Base-by-base conservation (phyloP, 2,113 vertebrate species). In the Aptenodytes patagonicus region DNA sequence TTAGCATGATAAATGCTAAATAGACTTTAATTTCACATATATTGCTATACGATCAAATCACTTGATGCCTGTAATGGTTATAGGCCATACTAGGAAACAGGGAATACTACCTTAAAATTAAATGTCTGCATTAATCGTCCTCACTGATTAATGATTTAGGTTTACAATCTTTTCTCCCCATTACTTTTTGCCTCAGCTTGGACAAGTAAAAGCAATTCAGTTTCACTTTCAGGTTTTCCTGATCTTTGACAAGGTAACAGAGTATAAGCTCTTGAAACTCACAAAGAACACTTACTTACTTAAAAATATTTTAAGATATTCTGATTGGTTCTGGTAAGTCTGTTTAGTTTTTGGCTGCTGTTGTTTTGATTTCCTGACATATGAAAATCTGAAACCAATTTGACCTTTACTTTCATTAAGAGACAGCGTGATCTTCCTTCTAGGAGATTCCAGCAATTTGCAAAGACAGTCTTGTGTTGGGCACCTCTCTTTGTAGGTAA, bases 401-500 rank as follows among this genome's bases (percentile, higher is more conserved):
- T 87, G 73, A 92, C 60, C 47, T 85, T 94, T 71, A 51, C 42
- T 83, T 76, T 28, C 61, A 83, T 54, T 34, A 54, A 89, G 44
- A 79, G 64, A 95, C 58, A 91, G 38, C 31, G n/a, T 12, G 18
- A 83, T 73, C 47, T 66, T 95, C n/a, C 58, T 89, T 82, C 3
- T 36, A 69, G 64, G 69, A 36, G 40, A 93, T 60, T 87, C 38
- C 86, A 89, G 47, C 58, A 91, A 76, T 47, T 72, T 70, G 65
- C 32, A 62, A 84, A 86, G 60, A 83, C 81, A 85, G 75, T 89
- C 83, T 97, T 93, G 68, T 88, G 78, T 87, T 93, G 94, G 95
- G 89, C 93, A 95, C 93, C 85, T 94, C 93, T 96, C 94, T 96
- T 94, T 88, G 89, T 62, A 88, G 84, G 95, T 92, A 95, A 97